These are phyloP conservation scores for Lycopodina hypogea DNA, from an alignment of 37 sponge, comb jelly and placozoan species.

Conservation along the genomic window DNA sequence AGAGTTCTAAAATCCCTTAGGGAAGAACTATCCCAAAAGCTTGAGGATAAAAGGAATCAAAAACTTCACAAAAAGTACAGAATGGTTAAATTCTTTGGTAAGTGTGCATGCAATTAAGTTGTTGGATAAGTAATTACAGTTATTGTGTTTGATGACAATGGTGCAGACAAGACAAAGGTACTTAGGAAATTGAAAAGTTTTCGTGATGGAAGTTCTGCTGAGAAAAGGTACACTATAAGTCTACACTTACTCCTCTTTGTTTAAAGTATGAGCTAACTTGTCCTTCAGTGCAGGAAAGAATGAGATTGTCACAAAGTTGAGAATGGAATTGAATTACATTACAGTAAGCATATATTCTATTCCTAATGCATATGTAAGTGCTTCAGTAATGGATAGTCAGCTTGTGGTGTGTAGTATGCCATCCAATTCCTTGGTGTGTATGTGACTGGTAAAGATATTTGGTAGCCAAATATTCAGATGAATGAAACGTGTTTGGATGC, in stretches of 20 bases:
- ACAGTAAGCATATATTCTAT: slow-evolving; percentile 1
- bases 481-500: too few relatives aligned
- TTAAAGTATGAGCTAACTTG: not conserved
- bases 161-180: slow-evolving; percentile 15
- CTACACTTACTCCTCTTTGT: not conserved
- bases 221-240: not conserved
- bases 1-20: slow-evolving; percentile 19
- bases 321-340: slow-evolving; percentile 44
- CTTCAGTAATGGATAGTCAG: too few relatives aligned
- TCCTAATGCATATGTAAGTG: too few relatives aligned
- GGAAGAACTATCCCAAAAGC: slow-evolving; percentile 3
- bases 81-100: slow-evolving; percentile 57
- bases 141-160: not conserved
- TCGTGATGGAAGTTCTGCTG: not conserved
- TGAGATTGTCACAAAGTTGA: not conserved
- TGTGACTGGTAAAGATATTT: too few relatives aligned
- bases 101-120: not conserved
- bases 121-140: not conserved
- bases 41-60: not conserved
- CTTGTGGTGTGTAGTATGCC: too few relatives aligned
- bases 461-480: too few relatives aligned
- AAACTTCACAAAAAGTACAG: slow-evolving; percentile 43
- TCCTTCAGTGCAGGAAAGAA: not conserved
- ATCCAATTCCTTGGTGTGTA: too few relatives aligned
- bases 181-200: not conserved